These are phyloP conservation scores for Pachyseris speciosa DNA, from an alignment of 64 coral and sea anemone species.

Conservation along the genomic window DNA sequence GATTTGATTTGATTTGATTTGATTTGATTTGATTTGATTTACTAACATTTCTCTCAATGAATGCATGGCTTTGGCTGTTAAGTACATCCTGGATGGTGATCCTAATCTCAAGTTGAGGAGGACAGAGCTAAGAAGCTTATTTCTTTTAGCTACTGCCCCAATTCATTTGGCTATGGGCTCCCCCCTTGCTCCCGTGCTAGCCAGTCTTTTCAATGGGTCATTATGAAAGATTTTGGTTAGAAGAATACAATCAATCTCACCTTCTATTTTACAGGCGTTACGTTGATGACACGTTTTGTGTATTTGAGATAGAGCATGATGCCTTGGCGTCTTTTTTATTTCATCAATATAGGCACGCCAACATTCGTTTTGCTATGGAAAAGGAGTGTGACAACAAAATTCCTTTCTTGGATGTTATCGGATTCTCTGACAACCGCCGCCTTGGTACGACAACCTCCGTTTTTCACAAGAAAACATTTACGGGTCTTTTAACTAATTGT, in stretches of 20 bases:
- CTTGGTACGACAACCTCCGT: background rate
- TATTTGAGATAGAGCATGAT: background rate
- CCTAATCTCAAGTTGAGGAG: too few relatives aligned
- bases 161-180: conserved; percentile 24
- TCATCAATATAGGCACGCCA: background rate
- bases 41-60: too few relatives aligned
- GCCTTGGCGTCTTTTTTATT: background rate
- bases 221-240: conserved; percentile 22
- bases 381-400: background rate
- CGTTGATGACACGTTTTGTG: background rate
- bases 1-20: too few relatives aligned
- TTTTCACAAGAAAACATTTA: background rate
- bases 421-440: background rate
- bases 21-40: too few relatives aligned
- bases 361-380: background rate
- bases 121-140: too few relatives aligned
- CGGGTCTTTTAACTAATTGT: too few relatives aligned
- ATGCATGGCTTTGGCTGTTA: too few relatives aligned
- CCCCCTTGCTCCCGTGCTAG: conserved; percentile 19
- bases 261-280: background rate
- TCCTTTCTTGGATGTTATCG: background rate
- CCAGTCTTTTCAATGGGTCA: conserved; percentile 53
- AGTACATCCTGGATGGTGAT: too few relatives aligned
- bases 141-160: too few relatives aligned
- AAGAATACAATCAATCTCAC: background rate